Evolutionary conservation across 2,113 vertebrate species (phyloP), one percentile per base, ranked within the genome.

Genomic region (Crypturellus undulatus): DNA sequence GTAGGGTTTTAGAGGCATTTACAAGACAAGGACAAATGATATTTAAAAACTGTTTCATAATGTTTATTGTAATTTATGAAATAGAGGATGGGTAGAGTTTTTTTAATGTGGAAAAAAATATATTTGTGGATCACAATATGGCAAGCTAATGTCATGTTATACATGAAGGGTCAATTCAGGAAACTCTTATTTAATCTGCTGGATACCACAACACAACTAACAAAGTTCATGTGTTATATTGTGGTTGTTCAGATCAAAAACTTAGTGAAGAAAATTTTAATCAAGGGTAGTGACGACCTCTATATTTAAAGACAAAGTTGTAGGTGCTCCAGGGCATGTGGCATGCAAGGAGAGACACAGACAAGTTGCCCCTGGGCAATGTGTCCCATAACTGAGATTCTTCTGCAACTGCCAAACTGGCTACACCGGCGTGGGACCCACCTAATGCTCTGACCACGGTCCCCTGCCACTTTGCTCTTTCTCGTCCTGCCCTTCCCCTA

Each of bases 1-100:
- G 43, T 59, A 10, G 76, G 34, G 54, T 43, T 83, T 96, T 67
- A 90, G 77, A 91, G 59, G 87, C 16, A 63, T 80, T 94, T 92
- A 84, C 1, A n/a, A 84, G 67, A 68, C 32, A 78, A 18, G 34
- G 68, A 64, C 34, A 38, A 45, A 70, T 59, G 90, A 12, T 40
- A 79, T 93, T 90, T 86, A 90, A 42, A 64, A 65, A 75, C 20
- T 42, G 38, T 89, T 95, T 94, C 30, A 87, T 92, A 83, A 95
- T 65, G 9, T 85, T 78, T 92, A 65, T 78, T 85, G 64, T 52
- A 30, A 49, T 93, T 94, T 80, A 32, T 69, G n/a, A 89, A 93
- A 87, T 0, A 28, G 47, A 3, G 34, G 45, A 64, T 72, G 70
- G 14, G 24, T 9, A 69, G 36, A 13, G 26, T 86, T 75, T 89